Evolutionary conservation across 2,797 vertebrate species (phyloP).

Genomic region (Danio tinwini): DNA sequence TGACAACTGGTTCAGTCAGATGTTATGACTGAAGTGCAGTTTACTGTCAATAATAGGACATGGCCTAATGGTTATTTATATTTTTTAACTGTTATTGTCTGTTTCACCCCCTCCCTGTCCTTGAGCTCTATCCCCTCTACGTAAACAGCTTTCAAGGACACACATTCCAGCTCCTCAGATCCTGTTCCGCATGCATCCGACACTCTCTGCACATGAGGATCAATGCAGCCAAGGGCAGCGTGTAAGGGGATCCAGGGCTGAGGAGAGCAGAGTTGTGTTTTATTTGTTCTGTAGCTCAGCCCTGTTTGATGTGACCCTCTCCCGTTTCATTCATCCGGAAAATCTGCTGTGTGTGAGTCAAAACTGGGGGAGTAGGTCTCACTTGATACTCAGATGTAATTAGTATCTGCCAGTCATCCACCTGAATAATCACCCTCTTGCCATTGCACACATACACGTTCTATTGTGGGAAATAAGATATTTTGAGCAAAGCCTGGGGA

Average conservation of each 20-base stretch:
- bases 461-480: not conserved
- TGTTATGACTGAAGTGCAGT: not conserved
- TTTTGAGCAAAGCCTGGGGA: too few relatives aligned
- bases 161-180: constrained; percentile 43
- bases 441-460: not conserved
- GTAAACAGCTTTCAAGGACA: constrained; percentile 30
- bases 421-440: not conserved
- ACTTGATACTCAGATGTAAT: constrained; percentile 29
- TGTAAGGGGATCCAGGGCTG: constrained; percentile 52
- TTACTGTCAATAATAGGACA: not conserved
- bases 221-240: constrained; percentile 43
- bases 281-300: constrained; percentile 25
- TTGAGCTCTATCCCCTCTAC: constrained; percentile 28
- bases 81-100: not conserved
- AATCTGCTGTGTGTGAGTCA: constrained; percentile 41
- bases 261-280: constrained; percentile 31
- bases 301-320: constrained; percentile 39
- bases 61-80: not conserved
- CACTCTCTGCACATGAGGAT: constrained; percentile 50
- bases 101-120: constrained; percentile 21
- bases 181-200: constrained; percentile 42
- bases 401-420: constrained; percentile 25
- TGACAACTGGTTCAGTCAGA: not conserved
- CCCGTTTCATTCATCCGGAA: constrained; percentile 41
- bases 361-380: constrained; percentile 32